Evolutionary conservation across 1,140 invertebrate species (phyloP).

Genomic region (Drosophila ananassae): DNA sequence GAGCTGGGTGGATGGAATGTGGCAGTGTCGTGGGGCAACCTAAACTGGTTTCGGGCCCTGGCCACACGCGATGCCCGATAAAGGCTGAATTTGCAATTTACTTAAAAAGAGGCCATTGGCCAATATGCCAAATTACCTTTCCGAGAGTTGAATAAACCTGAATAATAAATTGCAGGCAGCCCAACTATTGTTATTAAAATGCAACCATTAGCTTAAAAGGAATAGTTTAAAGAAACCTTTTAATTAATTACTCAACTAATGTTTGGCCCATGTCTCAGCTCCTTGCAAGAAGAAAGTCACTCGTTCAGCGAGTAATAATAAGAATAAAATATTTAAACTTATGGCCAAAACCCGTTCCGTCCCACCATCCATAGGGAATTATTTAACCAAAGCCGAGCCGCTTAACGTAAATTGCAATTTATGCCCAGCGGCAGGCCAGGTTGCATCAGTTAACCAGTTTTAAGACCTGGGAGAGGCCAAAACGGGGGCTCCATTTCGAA

Average conservation of each 20-base stretch:
- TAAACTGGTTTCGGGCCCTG: constrained; percentile 29
- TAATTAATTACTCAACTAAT: constrained; percentile 35
- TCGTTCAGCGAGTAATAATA: constrained; percentile 15
- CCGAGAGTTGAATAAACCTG: not conserved
- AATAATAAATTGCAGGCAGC: too few species aligned
- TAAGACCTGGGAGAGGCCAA: not conserved
- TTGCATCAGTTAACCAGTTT: constrained; percentile 31
- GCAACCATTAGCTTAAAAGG: not conserved
- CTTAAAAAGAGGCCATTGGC: constrained; percentile 12
- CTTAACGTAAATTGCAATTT: constrained; percentile 75
- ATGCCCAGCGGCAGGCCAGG: constrained; percentile 55
- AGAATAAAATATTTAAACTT: constrained; percentile 55
- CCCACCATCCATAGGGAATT: constrained; percentile 37
- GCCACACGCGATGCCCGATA: constrained; percentile 47
- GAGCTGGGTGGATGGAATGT: constrained; percentile 26
- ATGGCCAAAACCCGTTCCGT: constrained; percentile 62
- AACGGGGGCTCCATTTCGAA: constrained; percentile 37
- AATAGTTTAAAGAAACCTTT: constrained; percentile 4
- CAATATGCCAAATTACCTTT: constrained; percentile 17
- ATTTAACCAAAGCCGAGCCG: constrained; percentile 42
- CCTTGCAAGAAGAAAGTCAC: constrained; percentile 3
- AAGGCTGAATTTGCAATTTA: constrained; percentile 33
- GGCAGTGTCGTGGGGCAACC: constrained; percentile 2
- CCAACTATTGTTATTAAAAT: not conserved
- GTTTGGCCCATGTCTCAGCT: not conserved